phyloP scores from a whole-genome alignment of 2,888 invertebrate species.

The Drymonia ruficornis region DNA sequence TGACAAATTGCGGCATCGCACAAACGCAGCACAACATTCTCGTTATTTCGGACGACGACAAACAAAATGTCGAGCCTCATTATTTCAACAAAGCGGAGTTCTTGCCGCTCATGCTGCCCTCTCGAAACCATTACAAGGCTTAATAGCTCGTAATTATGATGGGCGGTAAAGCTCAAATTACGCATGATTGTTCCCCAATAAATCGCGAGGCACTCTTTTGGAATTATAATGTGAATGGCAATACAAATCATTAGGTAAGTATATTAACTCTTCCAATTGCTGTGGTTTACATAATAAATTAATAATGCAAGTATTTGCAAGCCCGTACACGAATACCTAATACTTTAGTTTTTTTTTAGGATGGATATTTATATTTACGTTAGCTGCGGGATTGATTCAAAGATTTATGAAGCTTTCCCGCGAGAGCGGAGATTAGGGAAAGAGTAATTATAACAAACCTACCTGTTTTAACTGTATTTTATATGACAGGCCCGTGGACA shows the following conservation, averaged over 20 bases:
- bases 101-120: constrained; percentile 14
- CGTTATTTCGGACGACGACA: constrained; percentile 20
- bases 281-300: neutral
- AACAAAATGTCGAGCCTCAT: constrained; percentile 37
- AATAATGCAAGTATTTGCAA: too few species aligned
- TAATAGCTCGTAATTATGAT: constrained; percentile 41
- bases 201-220: constrained; percentile 27
- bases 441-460: too few species aligned
- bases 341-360: too few species aligned
- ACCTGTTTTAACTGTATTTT: too few species aligned
- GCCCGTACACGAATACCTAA: too few species aligned
- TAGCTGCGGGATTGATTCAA: too few species aligned
- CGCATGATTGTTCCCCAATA: constrained; percentile 39
- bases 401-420: too few species aligned
- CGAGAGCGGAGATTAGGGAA: too few species aligned
- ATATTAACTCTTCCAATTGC: neutral
- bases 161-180: constrained; percentile 38
- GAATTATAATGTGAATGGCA: constrained; percentile 9
- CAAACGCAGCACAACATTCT: constrained; percentile 16
- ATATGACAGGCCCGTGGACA: too few species aligned
- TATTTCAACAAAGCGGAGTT: constrained; percentile 22
- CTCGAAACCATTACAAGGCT: constrained; percentile 35
- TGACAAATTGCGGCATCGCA: neutral
- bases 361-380: too few species aligned
- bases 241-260: constrained; percentile 8